These are phyloP conservation scores for Cheilosia soror DNA, from an alignment of 2,888 invertebrate genomes.

Conservation along the genomic window DNA sequence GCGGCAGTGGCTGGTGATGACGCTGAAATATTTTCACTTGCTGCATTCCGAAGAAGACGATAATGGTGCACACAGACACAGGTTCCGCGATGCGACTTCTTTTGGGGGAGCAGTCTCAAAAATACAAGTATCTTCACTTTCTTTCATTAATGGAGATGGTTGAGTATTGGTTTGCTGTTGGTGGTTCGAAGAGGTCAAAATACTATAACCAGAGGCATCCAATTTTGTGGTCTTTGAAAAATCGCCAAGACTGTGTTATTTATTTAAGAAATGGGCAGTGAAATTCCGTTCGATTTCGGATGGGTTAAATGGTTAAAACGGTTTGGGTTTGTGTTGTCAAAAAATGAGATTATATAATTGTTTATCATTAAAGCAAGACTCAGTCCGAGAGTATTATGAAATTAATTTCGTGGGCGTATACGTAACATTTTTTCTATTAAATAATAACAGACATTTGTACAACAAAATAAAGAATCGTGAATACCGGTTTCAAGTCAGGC, in stretches of 20 bases:
- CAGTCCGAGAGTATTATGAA: no score
- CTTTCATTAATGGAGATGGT: conserved; percentile 49
- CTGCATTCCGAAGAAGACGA: conserved; percentile 56
- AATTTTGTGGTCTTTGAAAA: conserved; percentile 4
- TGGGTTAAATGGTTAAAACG: neutral
- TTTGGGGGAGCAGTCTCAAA: conserved; percentile 50
- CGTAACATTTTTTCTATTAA: no score
- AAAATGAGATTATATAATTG: neutral
- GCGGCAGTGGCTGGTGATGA: conserved; percentile 35
- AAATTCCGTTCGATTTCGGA: conserved; percentile 18
- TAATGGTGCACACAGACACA: conserved; percentile 31
- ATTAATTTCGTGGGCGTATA: no score
- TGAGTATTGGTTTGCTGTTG: conserved; percentile 40
- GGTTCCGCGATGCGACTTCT: conserved; percentile 56
- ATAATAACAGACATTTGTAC: no score
- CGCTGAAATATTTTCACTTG: conserved; percentile 68
- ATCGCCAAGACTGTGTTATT: neutral
- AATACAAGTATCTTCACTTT: conserved; percentile 53
- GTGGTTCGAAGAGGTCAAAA: conserved; percentile 50
- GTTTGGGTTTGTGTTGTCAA: neutral
- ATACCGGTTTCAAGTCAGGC: no score
- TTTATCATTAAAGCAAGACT: no score
- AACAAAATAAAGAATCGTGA: no score
- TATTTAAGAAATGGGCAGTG: conserved; percentile 9
- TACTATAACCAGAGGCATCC: conserved; percentile 47